Base-by-base conservation (phyloP, 2,113 vertebrate genomes). In the Cavia aperea region DNA sequence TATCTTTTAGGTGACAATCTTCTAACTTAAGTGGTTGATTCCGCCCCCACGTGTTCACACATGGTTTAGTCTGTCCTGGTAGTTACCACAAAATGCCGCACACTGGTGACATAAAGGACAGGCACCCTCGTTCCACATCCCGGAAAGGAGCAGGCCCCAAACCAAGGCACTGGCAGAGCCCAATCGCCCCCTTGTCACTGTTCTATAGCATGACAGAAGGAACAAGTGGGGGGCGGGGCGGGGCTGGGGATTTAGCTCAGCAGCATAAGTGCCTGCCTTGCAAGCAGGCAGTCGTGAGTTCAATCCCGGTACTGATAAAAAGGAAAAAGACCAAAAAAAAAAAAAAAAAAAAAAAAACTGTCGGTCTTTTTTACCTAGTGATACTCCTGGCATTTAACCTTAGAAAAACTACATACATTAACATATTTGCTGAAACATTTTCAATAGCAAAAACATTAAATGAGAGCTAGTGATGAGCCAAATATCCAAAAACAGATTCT, bases 341-440 rank as follows among this genome's bases (percentile, higher is more conserved):
- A 56, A 49, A 86, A 91, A 94, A 65, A 26, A 29, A 91, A 56
- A 46, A 62, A 82, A 82, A 77, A 90, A 90, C 5, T 66, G 23
- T 58, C 63, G 63, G 75, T 31, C 51, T 93, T 93, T 51, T 58
- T 93, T 7, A 33, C 8, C 26, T 18, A 78, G 16, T 86, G 77
- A 90, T 43, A 81, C 16, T 60, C 43, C 54, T 66, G 39, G 24
- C 18, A n/a, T 92, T 83, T 79, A 84, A 86, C 51, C 12, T 81
- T 77, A 62, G n/a, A 78, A 83, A 84, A 94, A 63, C 60, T n/a
- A 0, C 26, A 60, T 84, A n/a, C 54, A 81, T 81, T 77, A 70
- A 78, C 84, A 84, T 65, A 94, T 33, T 83, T 39, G 90, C 49
- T 70, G 39, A 77, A 85, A 90, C 43, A 36, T 81, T 90, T 91